Evolutionary conservation across 2,888 invertebrate species (phyloP).

Genomic region (Troides helena): DNA sequence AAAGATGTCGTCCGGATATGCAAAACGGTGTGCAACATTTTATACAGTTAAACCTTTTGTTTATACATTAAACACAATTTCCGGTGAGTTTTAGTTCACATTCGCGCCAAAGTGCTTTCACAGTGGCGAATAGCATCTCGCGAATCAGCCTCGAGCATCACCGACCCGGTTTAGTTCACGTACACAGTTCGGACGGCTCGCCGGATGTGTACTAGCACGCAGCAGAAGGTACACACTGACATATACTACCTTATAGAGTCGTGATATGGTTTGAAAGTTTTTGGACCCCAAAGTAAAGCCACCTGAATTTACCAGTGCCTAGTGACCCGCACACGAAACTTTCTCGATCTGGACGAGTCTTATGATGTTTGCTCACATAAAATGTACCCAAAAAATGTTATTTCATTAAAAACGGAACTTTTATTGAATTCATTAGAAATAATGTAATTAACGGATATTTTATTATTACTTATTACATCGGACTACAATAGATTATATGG

Average conservation of each 20-base stretch:
- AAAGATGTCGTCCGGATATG: background rate
- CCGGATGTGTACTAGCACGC: constrained; percentile 39
- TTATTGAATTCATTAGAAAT: too few species aligned
- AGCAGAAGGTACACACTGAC: background rate
- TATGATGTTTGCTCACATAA: constrained; percentile 7
- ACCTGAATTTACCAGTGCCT: constrained; percentile 7
- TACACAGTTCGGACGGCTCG: constrained; percentile 39
- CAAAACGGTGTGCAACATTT: constrained; percentile 1
- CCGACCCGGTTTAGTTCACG: constrained; percentile 64
- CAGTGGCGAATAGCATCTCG: constrained; percentile 34
- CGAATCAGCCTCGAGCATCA: constrained; percentile 43
- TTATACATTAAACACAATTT: constrained; percentile 15
- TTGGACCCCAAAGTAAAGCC: background rate
- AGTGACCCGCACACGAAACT: constrained; percentile 29
- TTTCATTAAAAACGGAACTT: too few species aligned
- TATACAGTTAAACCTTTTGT: constrained; percentile 14
- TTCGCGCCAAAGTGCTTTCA: constrained; percentile 28
- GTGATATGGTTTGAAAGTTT: constrained; percentile 18
- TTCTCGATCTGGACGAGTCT: constrained; percentile 24
- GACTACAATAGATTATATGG: too few species aligned
- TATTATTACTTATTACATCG: too few species aligned
- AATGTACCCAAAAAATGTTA: background rate
- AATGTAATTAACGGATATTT: too few species aligned
- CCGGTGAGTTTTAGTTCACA: constrained; percentile 24
- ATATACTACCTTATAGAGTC: constrained; percentile 13